Conservation (phyloP, 2,797 vertebrate species). For the Acrossocheilus fasciatus region DNA sequence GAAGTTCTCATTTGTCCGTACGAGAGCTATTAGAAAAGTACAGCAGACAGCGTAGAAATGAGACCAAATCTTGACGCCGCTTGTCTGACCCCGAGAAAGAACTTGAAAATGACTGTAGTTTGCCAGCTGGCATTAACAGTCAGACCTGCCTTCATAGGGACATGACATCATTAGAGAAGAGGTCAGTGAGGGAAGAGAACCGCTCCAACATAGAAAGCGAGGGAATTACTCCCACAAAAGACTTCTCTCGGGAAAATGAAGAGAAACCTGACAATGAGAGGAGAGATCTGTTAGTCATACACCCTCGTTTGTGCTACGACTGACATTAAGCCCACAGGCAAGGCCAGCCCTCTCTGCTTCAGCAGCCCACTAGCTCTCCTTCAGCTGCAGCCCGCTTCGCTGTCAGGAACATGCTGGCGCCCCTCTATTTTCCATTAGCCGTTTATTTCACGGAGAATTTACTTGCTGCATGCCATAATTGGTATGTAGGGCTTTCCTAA, state of each 20-base stretch:
- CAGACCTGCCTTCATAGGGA: constrained; percentile 49
- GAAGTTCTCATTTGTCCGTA: neutral
- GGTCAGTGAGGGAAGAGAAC: constrained; percentile 46
- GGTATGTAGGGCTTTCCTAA: constrained; percentile 80
- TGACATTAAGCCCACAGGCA: constrained; percentile 56
- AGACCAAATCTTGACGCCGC: constrained; percentile 1
- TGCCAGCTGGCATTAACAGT: constrained; percentile 52
- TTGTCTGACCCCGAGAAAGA: constrained; percentile 39
- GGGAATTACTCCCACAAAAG: constrained; percentile 50
- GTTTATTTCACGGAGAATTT: constrained; percentile 86
- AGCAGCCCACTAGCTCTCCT: constrained; percentile 62
- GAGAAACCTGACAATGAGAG: constrained; percentile 43
- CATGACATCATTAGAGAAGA: constrained; percentile 51
- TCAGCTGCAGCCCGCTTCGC: constrained; percentile 70
- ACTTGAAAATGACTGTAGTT: constrained; percentile 47
- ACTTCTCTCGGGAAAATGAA: constrained; percentile 38
- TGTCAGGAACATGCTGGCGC: constrained; percentile 71
- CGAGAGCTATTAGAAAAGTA: constrained; percentile 22
- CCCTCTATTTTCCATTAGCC: constrained; percentile 81
- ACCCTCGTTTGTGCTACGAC: constrained; percentile 52
- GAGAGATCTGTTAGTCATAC: constrained; percentile 56
- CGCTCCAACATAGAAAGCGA: constrained; percentile 26
- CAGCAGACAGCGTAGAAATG: neutral
- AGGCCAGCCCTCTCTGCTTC: constrained; percentile 65
- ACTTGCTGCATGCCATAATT: constrained; percentile 82